A percentile compares a stretch with the other conserved stretches of the same genome.
Evolutionary conservation across 2,888 invertebrate species (phyloP).

Genomic region (Luffia ferchaultella): DNA sequence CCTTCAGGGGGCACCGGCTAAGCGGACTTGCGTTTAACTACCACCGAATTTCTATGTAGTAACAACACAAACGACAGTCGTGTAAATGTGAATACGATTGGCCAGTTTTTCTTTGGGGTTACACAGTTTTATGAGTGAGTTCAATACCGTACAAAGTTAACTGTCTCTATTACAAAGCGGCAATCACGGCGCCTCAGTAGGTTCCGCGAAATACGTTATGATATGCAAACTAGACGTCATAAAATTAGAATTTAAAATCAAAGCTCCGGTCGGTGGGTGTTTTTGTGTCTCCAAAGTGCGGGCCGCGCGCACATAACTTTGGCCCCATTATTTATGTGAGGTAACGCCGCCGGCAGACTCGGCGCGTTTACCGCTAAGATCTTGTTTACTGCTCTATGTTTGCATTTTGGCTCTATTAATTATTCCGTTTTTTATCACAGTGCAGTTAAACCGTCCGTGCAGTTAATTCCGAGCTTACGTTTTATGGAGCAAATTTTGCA

Average conservation of each 20-base stretch:
- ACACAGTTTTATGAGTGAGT: no score
- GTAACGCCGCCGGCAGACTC: conserved; percentile 41
- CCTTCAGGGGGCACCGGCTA: no score
- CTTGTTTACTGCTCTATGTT: conserved; percentile 24
- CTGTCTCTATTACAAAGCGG: no score
- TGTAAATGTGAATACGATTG: no score
- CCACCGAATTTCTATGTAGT: no score
- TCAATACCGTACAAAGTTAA: no score
- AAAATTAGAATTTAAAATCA: conserved; percentile 63
- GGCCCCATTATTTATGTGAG: conserved; percentile 47
- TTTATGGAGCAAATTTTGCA: no score
- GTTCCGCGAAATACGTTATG: conserved; percentile 30
- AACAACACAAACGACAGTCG: no score
- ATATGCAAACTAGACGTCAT: conserved; percentile 52
- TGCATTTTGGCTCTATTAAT: conserved; percentile 16
- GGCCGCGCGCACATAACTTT: conserved; percentile 42
- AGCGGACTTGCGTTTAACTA: no score
- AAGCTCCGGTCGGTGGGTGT: conserved; percentile 47
- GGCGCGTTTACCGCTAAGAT: conserved; percentile 42
- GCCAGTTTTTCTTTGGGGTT: no score
- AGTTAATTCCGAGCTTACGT: background rate
- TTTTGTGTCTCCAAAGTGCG: conserved; percentile 38
- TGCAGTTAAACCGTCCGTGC: background rate
- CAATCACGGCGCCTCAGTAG: background rate
- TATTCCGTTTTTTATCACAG: background rate